Evolutionary conservation across 92 coral and sea anemone species (phyloP).

Genomic region (Palythoa caribaeorum): DNA sequence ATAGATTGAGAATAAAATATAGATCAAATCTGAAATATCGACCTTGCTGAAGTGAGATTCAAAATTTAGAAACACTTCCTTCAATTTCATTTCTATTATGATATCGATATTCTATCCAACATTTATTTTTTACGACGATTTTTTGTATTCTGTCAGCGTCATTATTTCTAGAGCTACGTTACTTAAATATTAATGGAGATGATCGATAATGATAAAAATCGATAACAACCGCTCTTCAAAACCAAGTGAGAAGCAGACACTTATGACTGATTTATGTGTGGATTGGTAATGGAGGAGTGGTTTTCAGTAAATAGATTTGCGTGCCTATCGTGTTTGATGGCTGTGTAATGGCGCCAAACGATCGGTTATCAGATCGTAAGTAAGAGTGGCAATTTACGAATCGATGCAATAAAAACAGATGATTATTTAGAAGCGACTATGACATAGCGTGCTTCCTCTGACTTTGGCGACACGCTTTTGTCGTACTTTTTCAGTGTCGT

Average conservation of each 20-base stretch:
- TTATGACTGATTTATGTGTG: not conserved
- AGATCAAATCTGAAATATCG: not conserved
- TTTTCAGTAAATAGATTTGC: not conserved
- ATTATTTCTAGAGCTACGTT: not conserved
- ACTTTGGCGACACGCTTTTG: no score
- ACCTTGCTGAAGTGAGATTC: not conserved
- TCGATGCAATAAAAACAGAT: not conserved
- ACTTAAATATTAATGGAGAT: not conserved
- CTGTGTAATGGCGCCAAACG: slow-evolving; percentile 8
- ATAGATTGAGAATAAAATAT: not conserved
- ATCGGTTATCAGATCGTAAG: not conserved
- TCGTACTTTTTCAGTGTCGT: no score
- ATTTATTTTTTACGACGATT: no score
- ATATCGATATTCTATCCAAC: no score
- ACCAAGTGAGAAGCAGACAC: not conserved
- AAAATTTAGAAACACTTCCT: no score
- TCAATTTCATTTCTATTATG: no score
- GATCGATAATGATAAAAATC: not conserved
- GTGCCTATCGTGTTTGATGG: not conserved
- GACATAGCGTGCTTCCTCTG: no score
- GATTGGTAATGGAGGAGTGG: not conserved
- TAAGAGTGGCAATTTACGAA: not conserved
- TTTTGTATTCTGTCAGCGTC: no score
- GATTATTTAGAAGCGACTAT: no score
- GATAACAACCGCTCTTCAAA: not conserved